phyloP scores from a whole-genome alignment of 1,140 invertebrate genomes.

The Drosophila sucinea region DNA sequence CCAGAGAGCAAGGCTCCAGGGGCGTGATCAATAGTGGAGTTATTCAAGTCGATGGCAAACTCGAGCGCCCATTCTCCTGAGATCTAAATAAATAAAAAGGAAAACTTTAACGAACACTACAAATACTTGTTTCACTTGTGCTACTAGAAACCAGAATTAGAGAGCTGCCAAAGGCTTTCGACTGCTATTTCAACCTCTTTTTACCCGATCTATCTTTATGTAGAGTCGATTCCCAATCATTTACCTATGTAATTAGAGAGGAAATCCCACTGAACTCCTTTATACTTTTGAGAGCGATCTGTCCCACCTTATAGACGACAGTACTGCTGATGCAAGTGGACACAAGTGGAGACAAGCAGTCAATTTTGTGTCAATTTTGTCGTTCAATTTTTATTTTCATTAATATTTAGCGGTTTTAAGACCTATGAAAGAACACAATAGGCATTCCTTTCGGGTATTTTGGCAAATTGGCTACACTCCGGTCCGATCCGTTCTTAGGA shows the following conservation, averaged over 20 bases:
- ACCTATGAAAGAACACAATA: conserved; percentile 39
- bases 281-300: too few relatives aligned
- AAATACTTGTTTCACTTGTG: background rate
- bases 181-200: too few relatives aligned
- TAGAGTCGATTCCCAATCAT: too few relatives aligned
- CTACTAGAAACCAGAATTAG: too few relatives aligned
- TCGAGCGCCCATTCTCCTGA: conserved; percentile 75
- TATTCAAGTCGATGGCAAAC: conserved; percentile 66
- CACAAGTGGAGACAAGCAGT: too few relatives aligned
- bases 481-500: conserved; percentile 46
- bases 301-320: too few relatives aligned
- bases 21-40: conserved; percentile 43
- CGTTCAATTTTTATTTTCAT: conserved; percentile 12
- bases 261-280: too few relatives aligned
- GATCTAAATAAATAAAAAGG: background rate
- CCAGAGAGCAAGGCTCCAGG: background rate
- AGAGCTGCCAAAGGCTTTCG: too few relatives aligned
- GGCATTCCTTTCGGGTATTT: background rate
- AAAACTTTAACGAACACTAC: background rate
- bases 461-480: too few relatives aligned
- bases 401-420: background rate
- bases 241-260: too few relatives aligned
- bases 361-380: background rate
- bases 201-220: too few relatives aligned
- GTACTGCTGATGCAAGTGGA: too few relatives aligned